Base-by-base conservation (phyloP, 2,113 vertebrate genomes). In the Smithornis capensis region DNA sequence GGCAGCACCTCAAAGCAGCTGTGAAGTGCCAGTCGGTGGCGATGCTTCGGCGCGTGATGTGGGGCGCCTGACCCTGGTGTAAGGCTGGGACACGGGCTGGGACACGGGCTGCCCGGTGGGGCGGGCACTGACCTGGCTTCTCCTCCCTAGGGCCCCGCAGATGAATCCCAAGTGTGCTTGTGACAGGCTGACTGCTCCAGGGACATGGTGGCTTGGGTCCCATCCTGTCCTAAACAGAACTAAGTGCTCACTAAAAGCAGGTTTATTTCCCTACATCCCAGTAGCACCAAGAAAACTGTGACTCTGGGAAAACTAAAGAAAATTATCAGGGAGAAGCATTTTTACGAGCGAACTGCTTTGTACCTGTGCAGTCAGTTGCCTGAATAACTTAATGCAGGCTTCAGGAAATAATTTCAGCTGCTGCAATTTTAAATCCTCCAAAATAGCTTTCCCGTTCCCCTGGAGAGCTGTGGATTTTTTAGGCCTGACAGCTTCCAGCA, bases 1-100 rank as follows among this genome's bases (percentile, higher is more conserved):
- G 94, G 94, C 96, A 95, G 79, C 75, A 94, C 94, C 92, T 94
- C 92, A 93, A 92, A 96, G 96, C 95, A 96, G 91, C 83, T 96
- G 93, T 14, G 57, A 79, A 76, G 90, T 96, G 90, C 90, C 94
- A 95, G 96, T 55, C 28, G 15, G 88, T 65, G 82, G 85, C 10
- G 71, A 90, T 77, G 94, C 92, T 74, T 44, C 2, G 6, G 90
- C 81, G 65, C 86, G 60, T 94, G 96, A 95, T 96, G 89, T 1
- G 33, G 70, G 83, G 64, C 60, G 60, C 95, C 91, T 93, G 92
- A 90, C 83, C 64, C 67, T 55, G 85, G 59, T 2, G 1, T 68
- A 25, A 64, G 83, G 83, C 87, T 68, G 80, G 40, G 81, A 64
- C 85, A 42, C 0, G 8, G 83, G n/a, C 44, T 14, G 53, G 35